A percentile compares a stretch with the other conserved stretches of the same genome.
These are phyloP conservation scores for Ctenicera cuprea DNA, from an alignment of 2,888 invertebrate species.

Conservation along the genomic window DNA sequence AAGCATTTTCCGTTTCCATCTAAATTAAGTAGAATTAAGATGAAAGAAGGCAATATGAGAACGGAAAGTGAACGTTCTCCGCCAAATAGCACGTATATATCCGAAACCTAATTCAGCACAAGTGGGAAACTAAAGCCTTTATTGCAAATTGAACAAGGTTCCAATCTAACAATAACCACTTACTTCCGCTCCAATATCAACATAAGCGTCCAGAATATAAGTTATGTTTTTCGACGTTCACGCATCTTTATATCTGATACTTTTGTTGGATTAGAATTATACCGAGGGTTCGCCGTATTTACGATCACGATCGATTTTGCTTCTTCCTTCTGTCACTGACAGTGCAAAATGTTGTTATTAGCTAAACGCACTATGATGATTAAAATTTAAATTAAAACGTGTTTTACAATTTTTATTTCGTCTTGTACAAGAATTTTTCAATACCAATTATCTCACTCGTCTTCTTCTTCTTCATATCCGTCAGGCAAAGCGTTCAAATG, in stretches of 20 bases:
- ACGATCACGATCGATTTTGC: neutral
- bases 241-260: slow-evolving; percentile 18
- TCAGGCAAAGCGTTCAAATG: slow-evolving; percentile 84
- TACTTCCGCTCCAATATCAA: slow-evolving; percentile 33
- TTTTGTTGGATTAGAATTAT: slow-evolving; percentile 9
- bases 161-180: slow-evolving; percentile 42
- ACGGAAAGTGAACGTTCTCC: slow-evolving; percentile 12
- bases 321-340: no score
- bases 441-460: neutral
- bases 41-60: slow-evolving; percentile 12
- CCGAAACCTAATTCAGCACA: slow-evolving; percentile 34
- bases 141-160: slow-evolving; percentile 40
- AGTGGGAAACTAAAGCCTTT: slow-evolving; percentile 40
- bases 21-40: slow-evolving; percentile 19
- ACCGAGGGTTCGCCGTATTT: neutral
- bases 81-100: slow-evolving; percentile 21
- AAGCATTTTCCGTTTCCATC: slow-evolving; percentile 3
- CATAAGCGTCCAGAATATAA: slow-evolving; percentile 27
- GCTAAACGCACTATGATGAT: no score
- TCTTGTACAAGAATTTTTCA: neutral
- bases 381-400: no score
- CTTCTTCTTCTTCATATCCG: slow-evolving; percentile 81
- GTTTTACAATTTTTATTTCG: no score
- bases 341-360: no score
- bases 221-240: slow-evolving; percentile 21